A percentile compares a stretch with the other conserved stretches of the same genome.
Conservation (phyloP, 2,888 invertebrate genomes). For the Apamea crenata region DNA sequence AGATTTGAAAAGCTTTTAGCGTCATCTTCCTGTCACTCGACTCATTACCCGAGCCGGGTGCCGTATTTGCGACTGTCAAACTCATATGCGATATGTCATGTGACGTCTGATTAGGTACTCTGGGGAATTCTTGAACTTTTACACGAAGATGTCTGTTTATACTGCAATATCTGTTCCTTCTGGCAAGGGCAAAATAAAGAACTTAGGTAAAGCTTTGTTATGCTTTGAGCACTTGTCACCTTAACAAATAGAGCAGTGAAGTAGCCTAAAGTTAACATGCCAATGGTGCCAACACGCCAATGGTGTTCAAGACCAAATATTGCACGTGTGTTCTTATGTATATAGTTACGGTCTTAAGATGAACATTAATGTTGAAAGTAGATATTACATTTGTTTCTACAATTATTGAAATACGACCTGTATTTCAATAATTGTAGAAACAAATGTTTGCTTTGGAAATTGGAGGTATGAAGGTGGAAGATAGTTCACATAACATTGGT, state of each 20-base stretch:
- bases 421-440: neutral
- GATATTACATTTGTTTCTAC: too few relatives aligned
- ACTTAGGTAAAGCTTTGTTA: neutral
- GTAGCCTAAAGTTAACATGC: neutral
- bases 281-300: too few relatives aligned
- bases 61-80: constrained; percentile 74
- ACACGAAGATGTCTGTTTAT: constrained; percentile 7
- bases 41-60: constrained; percentile 76
- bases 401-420: too few relatives aligned
- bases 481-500: neutral
- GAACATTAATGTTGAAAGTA: neutral
- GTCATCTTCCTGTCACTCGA: constrained; percentile 82
- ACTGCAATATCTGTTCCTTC: constrained; percentile 18
- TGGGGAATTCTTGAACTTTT: constrained; percentile 72
- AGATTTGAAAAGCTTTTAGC: constrained; percentile 88
- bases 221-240: neutral
- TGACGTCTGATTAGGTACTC: constrained; percentile 79
- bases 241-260: neutral
- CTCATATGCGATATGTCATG: constrained; percentile 73
- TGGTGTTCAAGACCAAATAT: neutral
- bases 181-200: neutral
- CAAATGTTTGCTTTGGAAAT: neutral
- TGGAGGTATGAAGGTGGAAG: neutral
- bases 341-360: too few relatives aligned
- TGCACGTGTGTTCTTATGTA: neutral